These are phyloP conservation scores for Drosophila arawakana DNA, from an alignment of 1,140 invertebrate genomes.

Conservation along the genomic window DNA sequence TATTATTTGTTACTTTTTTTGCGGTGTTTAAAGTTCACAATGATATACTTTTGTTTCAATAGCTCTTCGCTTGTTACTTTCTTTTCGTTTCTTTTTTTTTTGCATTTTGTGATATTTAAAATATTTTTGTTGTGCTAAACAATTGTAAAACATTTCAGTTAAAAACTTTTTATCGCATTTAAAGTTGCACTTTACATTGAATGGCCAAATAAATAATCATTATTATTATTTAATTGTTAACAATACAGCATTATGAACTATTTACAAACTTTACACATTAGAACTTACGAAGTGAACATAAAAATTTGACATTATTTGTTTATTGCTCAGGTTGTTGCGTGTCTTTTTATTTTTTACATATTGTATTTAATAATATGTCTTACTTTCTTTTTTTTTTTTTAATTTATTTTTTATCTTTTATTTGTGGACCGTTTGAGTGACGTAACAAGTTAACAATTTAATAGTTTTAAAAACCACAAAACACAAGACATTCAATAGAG, in stretches of 20 bases:
- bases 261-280: slow-evolving; percentile 46
- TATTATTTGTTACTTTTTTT: slow-evolving; percentile 57
- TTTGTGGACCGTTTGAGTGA: slow-evolving; percentile 55
- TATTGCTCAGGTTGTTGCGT: slow-evolving; percentile 40
- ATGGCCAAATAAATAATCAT: slow-evolving; percentile 32
- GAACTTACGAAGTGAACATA: slow-evolving; percentile 37
- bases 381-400: no score
- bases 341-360: slow-evolving; percentile 13
- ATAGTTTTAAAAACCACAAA: slow-evolving; percentile 20
- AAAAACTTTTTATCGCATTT: slow-evolving; percentile 40
- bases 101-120: slow-evolving; percentile 55
- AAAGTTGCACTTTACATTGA: slow-evolving; percentile 35
- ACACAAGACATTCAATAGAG: slow-evolving; percentile 4
- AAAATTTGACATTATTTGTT: slow-evolving; percentile 28
- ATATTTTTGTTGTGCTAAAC: slow-evolving; percentile 67
- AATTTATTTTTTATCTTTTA: neutral
- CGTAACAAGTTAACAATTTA: slow-evolving; percentile 35
- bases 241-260: slow-evolving; percentile 42
- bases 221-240: slow-evolving; percentile 30
- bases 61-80: neutral
- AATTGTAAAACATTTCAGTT: slow-evolving; percentile 52
- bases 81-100: slow-evolving; percentile 2
- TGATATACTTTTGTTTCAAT: slow-evolving; percentile 41
- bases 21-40: slow-evolving; percentile 66
- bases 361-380: neutral